phyloP scores from a whole-genome alignment of 2,113 vertebrate genomes.

The Nipponia nippon region DNA sequence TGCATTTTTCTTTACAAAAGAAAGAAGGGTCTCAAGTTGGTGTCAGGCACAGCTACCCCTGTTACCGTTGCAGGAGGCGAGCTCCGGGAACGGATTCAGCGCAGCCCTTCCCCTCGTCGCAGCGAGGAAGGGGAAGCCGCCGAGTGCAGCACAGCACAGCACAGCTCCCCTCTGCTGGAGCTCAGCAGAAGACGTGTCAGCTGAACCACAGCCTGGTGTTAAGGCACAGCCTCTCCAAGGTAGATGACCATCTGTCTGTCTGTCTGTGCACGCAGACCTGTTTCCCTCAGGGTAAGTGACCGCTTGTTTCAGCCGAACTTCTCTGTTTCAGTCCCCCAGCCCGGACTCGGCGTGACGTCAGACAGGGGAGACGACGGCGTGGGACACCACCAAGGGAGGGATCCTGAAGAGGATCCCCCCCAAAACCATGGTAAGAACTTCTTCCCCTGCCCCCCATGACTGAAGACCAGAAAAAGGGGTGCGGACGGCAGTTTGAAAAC shows the following conservation, averaged over 20 bases:
- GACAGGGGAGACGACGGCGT: neutral
- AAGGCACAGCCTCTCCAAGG: neutral
- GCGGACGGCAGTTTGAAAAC: neutral
- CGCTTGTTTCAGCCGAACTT: accelerated
- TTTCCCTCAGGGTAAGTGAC: accelerated
- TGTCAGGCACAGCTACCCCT: neutral
- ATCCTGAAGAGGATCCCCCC: too few species aligned
- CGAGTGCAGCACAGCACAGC: accelerated
- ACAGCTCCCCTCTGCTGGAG: neutral
- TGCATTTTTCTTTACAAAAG: neutral
- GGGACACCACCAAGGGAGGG: neutral
- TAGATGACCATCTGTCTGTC: too few species aligned
- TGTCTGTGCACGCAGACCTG: too few species aligned
- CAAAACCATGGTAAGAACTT: neutral
- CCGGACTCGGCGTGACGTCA: accelerated
- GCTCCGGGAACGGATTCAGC: neutral
- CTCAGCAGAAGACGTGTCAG: neutral
- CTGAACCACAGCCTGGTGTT: accelerated
- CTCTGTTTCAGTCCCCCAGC: neutral
- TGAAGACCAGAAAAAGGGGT: neutral
- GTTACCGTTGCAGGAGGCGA: accelerated
- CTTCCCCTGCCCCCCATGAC: accelerated
- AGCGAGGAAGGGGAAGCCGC: neutral
- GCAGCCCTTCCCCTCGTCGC: neutral
- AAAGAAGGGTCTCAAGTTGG: neutral